Percentiles rank a stretch among this genome's conserved stretches.
phyloP scores from a whole-genome alignment of 2,888 invertebrate genomes.

The Tolmerus cingulatus region DNA sequence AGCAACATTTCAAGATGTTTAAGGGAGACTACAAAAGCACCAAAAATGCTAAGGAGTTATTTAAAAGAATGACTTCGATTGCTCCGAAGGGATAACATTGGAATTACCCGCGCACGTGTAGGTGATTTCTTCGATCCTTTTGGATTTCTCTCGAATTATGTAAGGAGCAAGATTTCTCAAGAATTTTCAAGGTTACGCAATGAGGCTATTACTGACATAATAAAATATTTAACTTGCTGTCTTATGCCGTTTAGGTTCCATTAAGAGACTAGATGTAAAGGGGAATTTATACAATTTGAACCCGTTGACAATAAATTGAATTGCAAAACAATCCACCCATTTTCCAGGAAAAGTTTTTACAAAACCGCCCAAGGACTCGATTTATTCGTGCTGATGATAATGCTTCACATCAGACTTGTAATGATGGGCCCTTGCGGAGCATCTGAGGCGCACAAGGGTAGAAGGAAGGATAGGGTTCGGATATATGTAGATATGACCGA shows the following conservation, averaged over 20 bases:
- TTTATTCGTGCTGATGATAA: neutral
- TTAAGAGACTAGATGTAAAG: neutral
- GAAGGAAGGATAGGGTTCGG: neutral
- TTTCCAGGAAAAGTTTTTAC: neutral
- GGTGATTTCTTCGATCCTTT: neutral
- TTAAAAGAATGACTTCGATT: neutral
- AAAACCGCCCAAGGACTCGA: neutral
- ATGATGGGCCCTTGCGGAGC: neutral
- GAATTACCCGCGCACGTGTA: neutral
- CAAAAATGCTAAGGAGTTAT: neutral
- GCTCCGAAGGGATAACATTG: neutral
- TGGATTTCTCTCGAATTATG: neutral
- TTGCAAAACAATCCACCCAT: neutral
- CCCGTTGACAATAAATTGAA: neutral
- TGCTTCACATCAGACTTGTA: neutral
- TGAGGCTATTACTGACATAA: neutral
- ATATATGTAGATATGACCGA: neutral
- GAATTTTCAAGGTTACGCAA: neutral
- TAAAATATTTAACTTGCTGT: neutral
- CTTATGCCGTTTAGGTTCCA: neutral
- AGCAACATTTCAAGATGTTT: neutral
- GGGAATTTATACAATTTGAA: neutral
- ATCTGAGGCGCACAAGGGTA: neutral
- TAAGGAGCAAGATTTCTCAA: neutral
- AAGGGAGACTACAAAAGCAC: neutral